Evolutionary conservation across 30 jellyfish, hydroid and myxozoan genomes (phyloP), one percentile per base, ranked within the genome.

Genomic region (Rhopilema esculentum): DNA sequence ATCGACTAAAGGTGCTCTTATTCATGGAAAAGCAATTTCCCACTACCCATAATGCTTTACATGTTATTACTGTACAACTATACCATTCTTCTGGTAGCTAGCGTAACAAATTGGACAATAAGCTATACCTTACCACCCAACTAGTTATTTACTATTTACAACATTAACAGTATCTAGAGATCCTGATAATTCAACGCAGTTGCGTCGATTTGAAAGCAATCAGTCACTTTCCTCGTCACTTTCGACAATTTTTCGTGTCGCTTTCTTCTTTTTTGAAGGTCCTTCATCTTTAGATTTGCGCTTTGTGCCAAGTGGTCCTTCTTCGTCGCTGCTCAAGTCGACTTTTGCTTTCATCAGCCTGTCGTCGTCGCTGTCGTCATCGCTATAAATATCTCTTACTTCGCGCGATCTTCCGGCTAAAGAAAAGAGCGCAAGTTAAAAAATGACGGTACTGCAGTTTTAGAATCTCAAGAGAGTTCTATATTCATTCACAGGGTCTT

Each of bases 271-370:
- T 85, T 80, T 89, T 4, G 87, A 27, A 15, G 86, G 72, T 30
- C 80, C 97, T 23, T 95, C 99, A 27, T 82, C 75, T 49, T 61
- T 40, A 19, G 88, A 77, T 81, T 76, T 86, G 30, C 91, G 77
- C 30, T 90, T 96, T 0, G 69, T 86, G 26, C 84, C 95, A 57
- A 79, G 49, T 7, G 91, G 91, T 16, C 84, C 91, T 9, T 95
- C 99, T 32, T 95, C 97, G 48, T 90, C 99, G 69, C 97, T 90
- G 48, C 91, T 92, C 15, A 85, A 30, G 61, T 89, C 97, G 19
- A 80, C 93, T 85, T 95, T 95, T 20, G 99, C 99, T 27, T 90
- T 82, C 72, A 53, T 77, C 0, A 95, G 89, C 79, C 87, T 72
- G 24, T 85, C 92, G 25, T 90, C 99, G 40, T 90, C 97, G 27